A percentile compares a stretch with the other conserved stretches of the same genome.
phyloP scores from a whole-genome alignment of 2,797 vertebrate genomes.

The Danio jaintianensis region DNA sequence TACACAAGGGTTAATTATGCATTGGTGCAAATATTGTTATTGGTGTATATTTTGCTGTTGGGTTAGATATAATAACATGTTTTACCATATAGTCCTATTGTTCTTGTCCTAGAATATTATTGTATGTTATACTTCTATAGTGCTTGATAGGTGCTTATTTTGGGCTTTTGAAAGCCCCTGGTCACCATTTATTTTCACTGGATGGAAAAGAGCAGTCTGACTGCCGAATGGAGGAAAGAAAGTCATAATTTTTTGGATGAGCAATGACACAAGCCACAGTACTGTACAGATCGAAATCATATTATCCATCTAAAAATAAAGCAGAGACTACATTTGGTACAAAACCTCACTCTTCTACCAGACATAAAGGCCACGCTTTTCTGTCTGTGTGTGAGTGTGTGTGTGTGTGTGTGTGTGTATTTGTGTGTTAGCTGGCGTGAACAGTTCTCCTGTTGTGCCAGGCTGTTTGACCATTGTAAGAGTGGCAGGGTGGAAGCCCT shows the following conservation, averaged over 20 bases:
- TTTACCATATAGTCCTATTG: too few species aligned
- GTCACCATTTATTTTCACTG: neutral
- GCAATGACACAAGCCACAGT: neutral
- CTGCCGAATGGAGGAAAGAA: neutral
- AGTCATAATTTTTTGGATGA: neutral
- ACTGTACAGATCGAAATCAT: constrained; percentile 24
- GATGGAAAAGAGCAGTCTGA: neutral
- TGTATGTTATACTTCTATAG: too few species aligned
- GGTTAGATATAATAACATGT: too few species aligned
- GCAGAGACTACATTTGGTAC: constrained; percentile 53
- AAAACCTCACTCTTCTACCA: constrained; percentile 50
- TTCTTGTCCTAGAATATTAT: too few species aligned
- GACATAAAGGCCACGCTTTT: constrained; percentile 41
- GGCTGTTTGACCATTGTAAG: constrained; percentile 61
- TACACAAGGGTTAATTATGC: too few species aligned
- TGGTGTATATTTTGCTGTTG: too few species aligned
- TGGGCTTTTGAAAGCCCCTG: neutral
- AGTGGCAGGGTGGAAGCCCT: constrained; percentile 74
- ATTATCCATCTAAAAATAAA: constrained; percentile 38
- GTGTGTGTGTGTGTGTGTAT: constrained; percentile 7
- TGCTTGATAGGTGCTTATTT: neutral
- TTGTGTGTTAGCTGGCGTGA: constrained; percentile 44
- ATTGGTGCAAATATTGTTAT: too few species aligned
- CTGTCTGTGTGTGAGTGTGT: constrained; percentile 25
- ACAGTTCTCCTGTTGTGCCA: constrained; percentile 63